phyloP scores from a whole-genome alignment of 2,888 invertebrate genomes.

The Polyploca ridens region DNA sequence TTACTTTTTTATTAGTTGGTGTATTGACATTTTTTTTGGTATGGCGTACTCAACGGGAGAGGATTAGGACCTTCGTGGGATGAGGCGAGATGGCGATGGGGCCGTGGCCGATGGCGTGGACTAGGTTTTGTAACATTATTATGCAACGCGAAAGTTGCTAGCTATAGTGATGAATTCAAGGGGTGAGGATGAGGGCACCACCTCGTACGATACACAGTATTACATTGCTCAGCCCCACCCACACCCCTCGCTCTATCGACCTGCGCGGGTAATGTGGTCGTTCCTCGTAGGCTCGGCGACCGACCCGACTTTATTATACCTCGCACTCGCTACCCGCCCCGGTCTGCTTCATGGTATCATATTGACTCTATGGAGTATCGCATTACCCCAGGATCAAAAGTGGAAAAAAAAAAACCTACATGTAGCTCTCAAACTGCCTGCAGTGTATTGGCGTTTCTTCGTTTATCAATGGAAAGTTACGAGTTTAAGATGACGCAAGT shows the following conservation, averaged over 20 bases:
- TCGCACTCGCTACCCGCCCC: constrained; percentile 25
- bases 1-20: too few species aligned
- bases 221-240: constrained; percentile 67
- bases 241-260: constrained; percentile 78
- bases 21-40: too few species aligned
- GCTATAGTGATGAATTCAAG: constrained; percentile 49
- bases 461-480: too few species aligned
- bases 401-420: not conserved
- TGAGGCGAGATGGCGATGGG: not conserved
- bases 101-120: constrained; percentile 19
- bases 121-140: constrained; percentile 51
- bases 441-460: too few species aligned
- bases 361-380: not conserved
- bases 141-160: constrained; percentile 67
- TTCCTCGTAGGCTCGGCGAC: constrained; percentile 59
- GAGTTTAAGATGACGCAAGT: too few species aligned
- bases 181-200: constrained; percentile 81
- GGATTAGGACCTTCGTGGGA: too few species aligned
- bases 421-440: not conserved
- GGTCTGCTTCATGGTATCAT: not conserved
- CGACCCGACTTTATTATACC: constrained; percentile 54
- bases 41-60: too few species aligned
- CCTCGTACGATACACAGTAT: constrained; percentile 56
- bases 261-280: constrained; percentile 73
- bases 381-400: not conserved